Evolutionary conservation across 2,888 invertebrate genomes (phyloP), one percentile per base, ranked within the genome.

Genomic region (Hirtodrosophila cameraria): DNA sequence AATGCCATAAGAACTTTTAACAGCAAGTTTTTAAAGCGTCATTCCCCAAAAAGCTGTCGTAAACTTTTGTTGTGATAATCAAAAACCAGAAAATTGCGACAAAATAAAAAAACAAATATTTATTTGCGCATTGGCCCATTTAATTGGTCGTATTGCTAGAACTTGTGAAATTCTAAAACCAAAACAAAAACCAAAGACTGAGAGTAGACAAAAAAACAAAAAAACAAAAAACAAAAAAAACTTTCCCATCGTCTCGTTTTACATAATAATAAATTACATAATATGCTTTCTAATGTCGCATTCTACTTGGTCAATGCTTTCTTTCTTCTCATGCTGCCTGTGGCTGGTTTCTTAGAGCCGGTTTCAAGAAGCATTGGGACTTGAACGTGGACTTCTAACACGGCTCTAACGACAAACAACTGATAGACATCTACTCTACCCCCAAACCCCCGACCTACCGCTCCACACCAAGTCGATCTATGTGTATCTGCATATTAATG

Each of bases 261-360:
- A 77, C 70, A 84, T 77, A 77, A 84, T 77, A 77, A 86, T 69
- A 69, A 64, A 74, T 80, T 83, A 86, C 64, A 80, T 86, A 80
- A 80, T 83, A 70, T 80, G 80, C 80, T 80, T 80, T 80, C 80
- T 80, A 86, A 74, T 74, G 84, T 69, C 72, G 72, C 58, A 77
- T 77, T 85, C 83, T 58, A 23, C 18, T 16, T 31, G 42, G 12
- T 13, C 46, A 39, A 39, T 64, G 81, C 84, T 86, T 86, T 84
- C 86, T 86, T n/a, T 83, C 81, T 41, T 43, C 18, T 52, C 15
- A n/a, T n/a, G 55, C 11, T 41, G 45, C 30, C 13, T 36, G 23
- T 5, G 52, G 52, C 63, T 53, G 33, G 69, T 48, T 57, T 53
- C 27, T 27, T n/a, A n/a, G 33, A 72, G 68, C 73, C 72, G 72